Percentiles rank a stretch among this genome's conserved stretches.
Conservation (phyloP, 2,797 vertebrate species). For the Lepus townsendii region DNA sequence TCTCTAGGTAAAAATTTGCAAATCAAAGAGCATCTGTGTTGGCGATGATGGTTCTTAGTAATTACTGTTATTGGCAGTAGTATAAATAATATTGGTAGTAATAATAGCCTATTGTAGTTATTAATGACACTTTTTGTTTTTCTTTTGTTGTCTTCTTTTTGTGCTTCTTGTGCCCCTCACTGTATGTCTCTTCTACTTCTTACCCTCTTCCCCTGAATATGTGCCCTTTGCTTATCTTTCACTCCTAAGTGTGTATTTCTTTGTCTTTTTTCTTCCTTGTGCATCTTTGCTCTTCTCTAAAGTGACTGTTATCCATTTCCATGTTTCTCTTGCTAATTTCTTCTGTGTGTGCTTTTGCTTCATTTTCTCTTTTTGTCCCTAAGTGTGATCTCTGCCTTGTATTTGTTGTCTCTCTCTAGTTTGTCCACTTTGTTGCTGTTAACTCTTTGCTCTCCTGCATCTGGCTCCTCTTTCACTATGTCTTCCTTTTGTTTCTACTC, state of each 20-base stretch:
- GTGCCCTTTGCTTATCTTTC: slow-evolving; percentile 55
- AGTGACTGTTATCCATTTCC: slow-evolving; percentile 17
- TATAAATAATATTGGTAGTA: neutral
- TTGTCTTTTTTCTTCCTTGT: slow-evolving; percentile 42
- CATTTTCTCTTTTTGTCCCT: slow-evolving; percentile 25
- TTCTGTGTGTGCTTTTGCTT: slow-evolving; percentile 51
- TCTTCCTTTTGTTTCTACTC: neutral
- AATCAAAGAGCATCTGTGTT: neutral
- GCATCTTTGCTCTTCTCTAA: slow-evolving; percentile 46
- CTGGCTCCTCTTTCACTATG: slow-evolving; percentile 23
- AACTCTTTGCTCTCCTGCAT: slow-evolving; percentile 31
- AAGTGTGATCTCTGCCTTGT: slow-evolving; percentile 38
- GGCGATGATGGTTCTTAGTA: neutral
- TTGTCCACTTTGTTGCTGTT: slow-evolving; percentile 49
- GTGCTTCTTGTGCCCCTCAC: neutral
- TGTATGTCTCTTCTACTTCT: slow-evolving; percentile 13
- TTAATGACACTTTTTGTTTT: slow-evolving; percentile 64
- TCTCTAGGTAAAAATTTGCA: neutral
- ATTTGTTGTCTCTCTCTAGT: slow-evolving; percentile 2
- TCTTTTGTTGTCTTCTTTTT: slow-evolving; percentile 18
- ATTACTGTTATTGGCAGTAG: neutral
- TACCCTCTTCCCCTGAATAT: neutral
- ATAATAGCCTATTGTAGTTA: slow-evolving; percentile 27
- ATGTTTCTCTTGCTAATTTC: slow-evolving; percentile 43
- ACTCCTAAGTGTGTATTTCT: slow-evolving; percentile 54